Conservation (phyloP, 1,140 invertebrate genomes). For the Wiebesia pumilae region DNA sequence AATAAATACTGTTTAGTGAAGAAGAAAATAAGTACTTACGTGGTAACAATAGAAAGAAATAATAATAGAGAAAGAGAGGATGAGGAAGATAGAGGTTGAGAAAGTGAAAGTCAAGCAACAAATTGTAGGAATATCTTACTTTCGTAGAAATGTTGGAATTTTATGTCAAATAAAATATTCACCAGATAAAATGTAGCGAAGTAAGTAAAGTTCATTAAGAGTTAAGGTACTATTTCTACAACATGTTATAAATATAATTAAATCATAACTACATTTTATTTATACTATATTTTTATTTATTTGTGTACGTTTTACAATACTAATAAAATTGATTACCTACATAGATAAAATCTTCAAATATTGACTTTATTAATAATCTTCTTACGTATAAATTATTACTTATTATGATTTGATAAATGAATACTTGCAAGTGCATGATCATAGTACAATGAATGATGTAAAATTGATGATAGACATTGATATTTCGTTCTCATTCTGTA, state of each 20-base stretch:
- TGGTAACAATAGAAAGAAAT: not conserved
- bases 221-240: not conserved
- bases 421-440: no score
- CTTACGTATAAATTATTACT: no score
- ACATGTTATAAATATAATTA: not conserved
- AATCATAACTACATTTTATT: not conserved
- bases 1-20: no score
- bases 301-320: no score
- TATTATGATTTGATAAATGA: no score
- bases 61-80: not conserved
- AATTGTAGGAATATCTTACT: not conserved
- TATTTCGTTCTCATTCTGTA: no score
- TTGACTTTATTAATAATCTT: no score
- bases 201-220: not conserved
- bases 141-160: not conserved
- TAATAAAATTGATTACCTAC: no score
- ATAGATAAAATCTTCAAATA: no score
- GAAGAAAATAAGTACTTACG: not conserved
- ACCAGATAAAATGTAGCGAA: not conserved
- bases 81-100: not conserved
- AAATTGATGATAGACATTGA: no score
- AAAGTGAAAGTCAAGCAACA: not conserved
- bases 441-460: no score
- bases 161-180: no score
- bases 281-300: not conserved